phyloP scores from a whole-genome alignment of 2,888 invertebrate species.

The Synanthedon vespiformis region DNA sequence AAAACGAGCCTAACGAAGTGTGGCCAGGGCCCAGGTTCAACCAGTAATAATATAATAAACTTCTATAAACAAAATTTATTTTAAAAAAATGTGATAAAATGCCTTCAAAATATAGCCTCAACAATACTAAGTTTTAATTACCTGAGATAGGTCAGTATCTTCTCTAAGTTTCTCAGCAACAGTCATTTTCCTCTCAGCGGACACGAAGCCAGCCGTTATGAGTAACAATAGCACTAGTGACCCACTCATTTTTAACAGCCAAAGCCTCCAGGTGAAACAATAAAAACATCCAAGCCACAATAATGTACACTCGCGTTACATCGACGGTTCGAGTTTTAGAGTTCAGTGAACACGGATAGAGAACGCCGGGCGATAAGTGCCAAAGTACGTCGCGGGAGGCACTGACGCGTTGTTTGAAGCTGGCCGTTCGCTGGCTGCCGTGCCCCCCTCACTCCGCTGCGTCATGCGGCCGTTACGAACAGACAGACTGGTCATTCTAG shows the following conservation, averaged over 20 bases:
- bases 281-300: slow-evolving; percentile 27
- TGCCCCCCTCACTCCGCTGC: slow-evolving; percentile 34
- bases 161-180: slow-evolving; percentile 74
- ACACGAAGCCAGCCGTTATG: slow-evolving; percentile 36
- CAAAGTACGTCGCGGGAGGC: slow-evolving; percentile 36
- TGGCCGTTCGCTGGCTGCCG: slow-evolving; percentile 9
- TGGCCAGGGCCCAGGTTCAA: too few species aligned
- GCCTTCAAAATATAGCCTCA: too few species aligned
- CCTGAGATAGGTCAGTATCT: slow-evolving; percentile 78
- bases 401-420: slow-evolving; percentile 39
- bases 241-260: slow-evolving; percentile 38
- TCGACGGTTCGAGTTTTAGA: slow-evolving; percentile 13
- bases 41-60: too few species aligned
- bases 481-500: slow-evolving; percentile 36
- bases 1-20: too few species aligned
- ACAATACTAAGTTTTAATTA: slow-evolving; percentile 41
- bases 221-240: slow-evolving; percentile 51
- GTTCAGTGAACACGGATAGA: background rate
- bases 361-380: slow-evolving; percentile 45
- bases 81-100: too few species aligned
- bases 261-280: slow-evolving; percentile 23
- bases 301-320: slow-evolving; percentile 43
- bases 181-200: slow-evolving; percentile 56
- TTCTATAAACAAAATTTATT: too few species aligned
- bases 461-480: slow-evolving; percentile 13